Evolutionary conservation across 2,113 vertebrate genomes (phyloP), one percentile per base, ranked within the genome.

Genomic region (Lycaon pictus): DNA sequence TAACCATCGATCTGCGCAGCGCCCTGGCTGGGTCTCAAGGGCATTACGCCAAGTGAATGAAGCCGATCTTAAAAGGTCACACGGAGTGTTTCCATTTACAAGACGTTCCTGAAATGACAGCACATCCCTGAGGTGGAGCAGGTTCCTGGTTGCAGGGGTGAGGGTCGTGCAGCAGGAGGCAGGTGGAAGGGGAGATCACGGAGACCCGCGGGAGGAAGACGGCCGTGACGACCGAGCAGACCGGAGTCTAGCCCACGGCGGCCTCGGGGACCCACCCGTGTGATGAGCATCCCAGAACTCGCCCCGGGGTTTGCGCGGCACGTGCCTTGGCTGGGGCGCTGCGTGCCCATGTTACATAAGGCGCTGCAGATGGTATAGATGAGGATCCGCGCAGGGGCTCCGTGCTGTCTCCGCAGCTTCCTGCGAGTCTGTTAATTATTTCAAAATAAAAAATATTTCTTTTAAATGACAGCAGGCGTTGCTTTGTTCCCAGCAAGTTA

Each of bases 21-120:
- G 2, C 0, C 60, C 0, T 1, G 3, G 22, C 12, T 0, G 11
- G 25, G 1, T 27, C 48, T 0, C 1, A 0, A 3, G 20, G 71
- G 93, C 7, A 0, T 12, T 6, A 9, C 3, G 2, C 22, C 1
- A 0, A 27, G 86, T 5, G 11, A 74, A 43, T n/a, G 69, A 48
- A 77, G 51, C 27, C 6, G 3, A 1, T 23, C 79, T 9, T 56
- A 32, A 32, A 11, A 71, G 13, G 79, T 20, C 65, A 55, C 67
- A 74, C 20, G 5, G 20, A 19, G 35, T 1, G 4, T 11, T 12
- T 58, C 72, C 25, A 9, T 15, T 25, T 27, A 0, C 4, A 2
- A 9, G 3, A 55, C 37, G 10, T 12, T 35, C 72, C 17, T 5
- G 2, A 80, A 23, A 17, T 0, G 10, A 43, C 72, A 20, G 2